These are phyloP conservation scores for Trichacis sp. DNA, from an alignment of 2,888 invertebrate genomes.

Conservation along the genomic window DNA sequence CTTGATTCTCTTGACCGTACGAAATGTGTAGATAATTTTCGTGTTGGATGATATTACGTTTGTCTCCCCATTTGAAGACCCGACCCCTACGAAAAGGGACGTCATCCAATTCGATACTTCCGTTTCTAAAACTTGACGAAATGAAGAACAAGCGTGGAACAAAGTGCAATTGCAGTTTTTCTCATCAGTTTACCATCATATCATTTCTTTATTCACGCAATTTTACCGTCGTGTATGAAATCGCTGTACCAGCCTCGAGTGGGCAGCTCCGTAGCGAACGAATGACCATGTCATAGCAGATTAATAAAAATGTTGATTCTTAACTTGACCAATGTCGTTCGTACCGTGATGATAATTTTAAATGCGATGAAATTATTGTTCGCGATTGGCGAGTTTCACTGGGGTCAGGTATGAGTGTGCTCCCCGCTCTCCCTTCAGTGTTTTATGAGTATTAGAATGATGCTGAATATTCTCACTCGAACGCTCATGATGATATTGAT, in stretches of 20 bases:
- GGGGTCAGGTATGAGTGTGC: conserved; percentile 68
- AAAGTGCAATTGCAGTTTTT: conserved; percentile 11
- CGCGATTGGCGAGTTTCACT: conserved; percentile 66
- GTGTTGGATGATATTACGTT: conserved; percentile 62
- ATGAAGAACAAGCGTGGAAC: neutral
- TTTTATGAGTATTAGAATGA: conserved; percentile 54
- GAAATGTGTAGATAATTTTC: conserved; percentile 64
- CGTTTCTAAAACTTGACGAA: too few species aligned
- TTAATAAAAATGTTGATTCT: neutral
- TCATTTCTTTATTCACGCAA: conserved; percentile 40
- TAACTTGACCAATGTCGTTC: conserved; percentile 1
- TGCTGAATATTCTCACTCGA: conserved; percentile 41
- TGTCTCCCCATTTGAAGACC: conserved; percentile 55
- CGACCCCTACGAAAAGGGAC: conserved; percentile 68
- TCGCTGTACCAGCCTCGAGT: conserved; percentile 59
- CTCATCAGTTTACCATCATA: conserved; percentile 28
- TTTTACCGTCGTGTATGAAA: conserved; percentile 13
- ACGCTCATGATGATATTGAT: conserved; percentile 48
- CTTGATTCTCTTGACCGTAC: conserved; percentile 42
- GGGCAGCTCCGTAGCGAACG: conserved; percentile 65
- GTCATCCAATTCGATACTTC: conserved; percentile 38
- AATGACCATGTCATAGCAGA: conserved; percentile 63
- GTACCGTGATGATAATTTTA: neutral
- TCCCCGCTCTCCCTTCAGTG: conserved; percentile 63
- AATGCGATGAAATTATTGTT: conserved; percentile 48